A percentile compares a stretch with the other conserved stretches of the same genome.
Evolutionary conservation across 2,888 invertebrate species (phyloP).

Genomic region (Ichneumoninae sp.): DNA sequence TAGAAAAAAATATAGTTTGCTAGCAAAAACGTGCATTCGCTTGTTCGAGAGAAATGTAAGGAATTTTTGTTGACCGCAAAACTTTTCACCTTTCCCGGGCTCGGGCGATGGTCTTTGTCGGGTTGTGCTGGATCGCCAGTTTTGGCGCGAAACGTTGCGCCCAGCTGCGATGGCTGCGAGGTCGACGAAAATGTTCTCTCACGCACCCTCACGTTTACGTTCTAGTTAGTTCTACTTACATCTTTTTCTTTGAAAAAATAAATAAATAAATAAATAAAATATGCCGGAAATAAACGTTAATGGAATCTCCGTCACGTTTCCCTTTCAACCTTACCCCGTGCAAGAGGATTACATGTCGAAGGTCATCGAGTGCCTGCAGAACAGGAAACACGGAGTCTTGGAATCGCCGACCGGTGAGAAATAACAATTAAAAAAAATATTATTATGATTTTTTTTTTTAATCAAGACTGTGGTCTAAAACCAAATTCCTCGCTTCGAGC

Average conservation of each 20-base stretch:
- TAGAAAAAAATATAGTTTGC: no score
- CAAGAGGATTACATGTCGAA: slow-evolving; percentile 96
- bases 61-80: background rate
- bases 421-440: background rate
- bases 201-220: background rate
- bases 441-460: no score
- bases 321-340: slow-evolving; percentile 96
- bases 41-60: no score
- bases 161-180: background rate
- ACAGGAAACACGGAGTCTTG: slow-evolving; percentile 92
- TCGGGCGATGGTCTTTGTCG: background rate
- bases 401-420: slow-evolving; percentile 94
- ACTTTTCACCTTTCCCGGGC: background rate
- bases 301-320: slow-evolving; percentile 93
- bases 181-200: background rate
- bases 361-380: slow-evolving; percentile 93
- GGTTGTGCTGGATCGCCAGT: slow-evolving; percentile 4
- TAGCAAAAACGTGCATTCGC: no score
- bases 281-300: slow-evolving; percentile 88
- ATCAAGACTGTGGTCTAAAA: no score
- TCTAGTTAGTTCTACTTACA: background rate
- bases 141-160: slow-evolving; percentile 34
- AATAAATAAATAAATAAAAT: slow-evolving; percentile 43
- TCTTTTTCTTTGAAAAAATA: background rate
- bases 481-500: no score